Evolutionary conservation across 1,140 invertebrate species (phyloP).

Genomic region (Andricus grossulariae): DNA sequence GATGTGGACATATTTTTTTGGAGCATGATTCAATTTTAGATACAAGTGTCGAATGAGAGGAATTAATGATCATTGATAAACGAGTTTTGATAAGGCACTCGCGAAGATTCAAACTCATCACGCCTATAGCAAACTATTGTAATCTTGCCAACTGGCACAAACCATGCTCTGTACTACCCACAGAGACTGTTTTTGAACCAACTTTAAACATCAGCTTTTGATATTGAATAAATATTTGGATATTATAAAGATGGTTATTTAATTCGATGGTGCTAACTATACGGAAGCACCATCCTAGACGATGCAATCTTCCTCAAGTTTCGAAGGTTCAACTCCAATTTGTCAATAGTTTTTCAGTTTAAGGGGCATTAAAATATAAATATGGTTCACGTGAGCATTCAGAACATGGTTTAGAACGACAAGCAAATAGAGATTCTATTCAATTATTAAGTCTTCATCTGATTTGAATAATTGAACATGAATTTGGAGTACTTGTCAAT

Average conservation of each 20-base stretch:
- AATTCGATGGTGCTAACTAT: neutral
- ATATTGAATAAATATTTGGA: neutral
- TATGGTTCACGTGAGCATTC: no score
- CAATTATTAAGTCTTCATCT: no score
- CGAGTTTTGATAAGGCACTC: neutral
- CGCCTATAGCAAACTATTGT: slow-evolving; percentile 6
- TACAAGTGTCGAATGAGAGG: neutral
- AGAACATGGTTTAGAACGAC: no score
- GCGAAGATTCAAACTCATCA: slow-evolving; percentile 37
- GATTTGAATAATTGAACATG: no score
- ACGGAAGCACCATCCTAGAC: neutral
- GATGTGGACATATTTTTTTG: neutral
- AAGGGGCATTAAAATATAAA: no score
- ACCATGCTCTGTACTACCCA: slow-evolving; percentile 9
- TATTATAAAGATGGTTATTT: neutral
- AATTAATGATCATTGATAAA: neutral
- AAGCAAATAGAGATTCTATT: no score
- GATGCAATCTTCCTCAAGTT: neutral
- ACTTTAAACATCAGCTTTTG: neutral
- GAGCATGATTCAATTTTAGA: neutral
- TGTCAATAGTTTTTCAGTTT: no score
- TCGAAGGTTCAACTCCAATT: no score
- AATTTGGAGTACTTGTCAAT: no score
- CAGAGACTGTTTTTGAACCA: neutral
- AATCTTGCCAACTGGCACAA: slow-evolving; percentile 37